phyloP scores from a whole-genome alignment of 1,140 invertebrate genomes.

The Drosophila ogumai region DNA sequence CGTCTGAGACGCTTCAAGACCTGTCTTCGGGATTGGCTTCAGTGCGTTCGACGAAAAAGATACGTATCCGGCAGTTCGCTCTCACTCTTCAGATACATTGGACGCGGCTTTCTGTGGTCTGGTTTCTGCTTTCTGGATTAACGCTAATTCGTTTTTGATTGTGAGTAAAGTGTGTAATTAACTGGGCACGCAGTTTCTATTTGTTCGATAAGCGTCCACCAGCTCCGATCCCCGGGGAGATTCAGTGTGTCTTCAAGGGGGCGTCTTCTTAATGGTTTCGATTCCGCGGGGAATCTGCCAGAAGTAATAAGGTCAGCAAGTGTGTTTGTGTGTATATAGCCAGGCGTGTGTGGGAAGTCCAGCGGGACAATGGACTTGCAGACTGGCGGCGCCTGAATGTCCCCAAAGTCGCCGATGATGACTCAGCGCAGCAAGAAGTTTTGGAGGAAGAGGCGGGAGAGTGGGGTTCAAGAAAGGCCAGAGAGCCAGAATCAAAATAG shows the following conservation, averaged over 20 bases:
- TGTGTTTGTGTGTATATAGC: conserved; percentile 7
- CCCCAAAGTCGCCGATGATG: conserved; percentile 62
- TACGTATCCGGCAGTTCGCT: conserved; percentile 65
- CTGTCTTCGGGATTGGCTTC: conserved; percentile 44
- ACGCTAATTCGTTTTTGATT: conserved; percentile 78
- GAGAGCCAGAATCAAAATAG: conserved; percentile 77
- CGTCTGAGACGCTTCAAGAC: conserved; percentile 51
- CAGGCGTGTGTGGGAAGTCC: conserved; percentile 17
- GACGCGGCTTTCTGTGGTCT: conserved; percentile 2
- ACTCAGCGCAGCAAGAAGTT: conserved; percentile 47
- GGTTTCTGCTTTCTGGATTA: conserved; percentile 50
- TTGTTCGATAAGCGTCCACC: conserved; percentile 17
- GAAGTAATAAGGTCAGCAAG: conserved; percentile 21
- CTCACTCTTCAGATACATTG: conserved; percentile 37
- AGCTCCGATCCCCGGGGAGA: conserved; percentile 13
- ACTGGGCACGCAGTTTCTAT: conserved; percentile 28
- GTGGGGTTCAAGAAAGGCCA: conserved; percentile 3
- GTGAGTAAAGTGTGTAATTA: conserved; percentile 72
- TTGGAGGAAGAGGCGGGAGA: background rate
- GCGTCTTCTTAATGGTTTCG: conserved; percentile 43
- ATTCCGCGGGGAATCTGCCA: conserved; percentile 12
- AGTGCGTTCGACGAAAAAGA: conserved; percentile 47
- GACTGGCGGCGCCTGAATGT: conserved; percentile 37
- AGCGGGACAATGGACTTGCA: conserved; percentile 16
- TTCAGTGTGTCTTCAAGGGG: conserved; percentile 46